A percentile compares a stretch with the other conserved stretches of the same genome.
Conservation (phyloP, 2,888 invertebrate species). For the Dynastes grantii region DNA sequence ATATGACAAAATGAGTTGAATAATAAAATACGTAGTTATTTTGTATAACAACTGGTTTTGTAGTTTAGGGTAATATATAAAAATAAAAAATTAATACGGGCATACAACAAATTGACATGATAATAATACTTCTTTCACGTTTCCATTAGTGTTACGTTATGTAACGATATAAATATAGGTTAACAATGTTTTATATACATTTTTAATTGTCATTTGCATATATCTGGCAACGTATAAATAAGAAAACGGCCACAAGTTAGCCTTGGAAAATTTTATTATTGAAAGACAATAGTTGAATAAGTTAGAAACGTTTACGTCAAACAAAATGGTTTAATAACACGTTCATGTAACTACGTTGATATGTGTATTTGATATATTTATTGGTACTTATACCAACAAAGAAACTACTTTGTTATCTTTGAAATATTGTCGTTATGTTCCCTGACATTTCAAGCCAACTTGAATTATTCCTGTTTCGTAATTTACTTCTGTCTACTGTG, state of each 20-base stretch:
- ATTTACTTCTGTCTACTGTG: too few species aligned
- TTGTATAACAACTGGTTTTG: too few species aligned
- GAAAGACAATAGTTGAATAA: not conserved
- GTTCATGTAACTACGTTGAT: not conserved
- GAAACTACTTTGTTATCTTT: not conserved
- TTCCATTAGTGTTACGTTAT: too few species aligned
- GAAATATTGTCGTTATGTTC: too few species aligned
- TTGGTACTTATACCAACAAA: not conserved
- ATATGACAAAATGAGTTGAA: too few species aligned
- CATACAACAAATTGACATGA: too few species aligned
- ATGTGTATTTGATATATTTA: not conserved
- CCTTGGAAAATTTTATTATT: constrained; percentile 27
- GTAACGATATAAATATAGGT: not conserved
- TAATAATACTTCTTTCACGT: too few species aligned
- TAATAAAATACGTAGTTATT: too few species aligned
- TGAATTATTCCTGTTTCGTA: too few species aligned
- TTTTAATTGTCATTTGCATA: constrained; percentile 13
- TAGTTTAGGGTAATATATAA: too few species aligned
- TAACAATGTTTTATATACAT: constrained; percentile 9
- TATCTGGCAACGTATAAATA: constrained; percentile 27
- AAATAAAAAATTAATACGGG: too few species aligned
- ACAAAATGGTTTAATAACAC: not conserved
- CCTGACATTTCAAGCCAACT: too few species aligned
- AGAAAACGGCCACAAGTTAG: constrained; percentile 17
- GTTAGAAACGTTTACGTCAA: not conserved